These are phyloP conservation scores for Babylonia areolata DNA, from an alignment of 1,140 invertebrate genomes.

Conservation along the genomic window DNA sequence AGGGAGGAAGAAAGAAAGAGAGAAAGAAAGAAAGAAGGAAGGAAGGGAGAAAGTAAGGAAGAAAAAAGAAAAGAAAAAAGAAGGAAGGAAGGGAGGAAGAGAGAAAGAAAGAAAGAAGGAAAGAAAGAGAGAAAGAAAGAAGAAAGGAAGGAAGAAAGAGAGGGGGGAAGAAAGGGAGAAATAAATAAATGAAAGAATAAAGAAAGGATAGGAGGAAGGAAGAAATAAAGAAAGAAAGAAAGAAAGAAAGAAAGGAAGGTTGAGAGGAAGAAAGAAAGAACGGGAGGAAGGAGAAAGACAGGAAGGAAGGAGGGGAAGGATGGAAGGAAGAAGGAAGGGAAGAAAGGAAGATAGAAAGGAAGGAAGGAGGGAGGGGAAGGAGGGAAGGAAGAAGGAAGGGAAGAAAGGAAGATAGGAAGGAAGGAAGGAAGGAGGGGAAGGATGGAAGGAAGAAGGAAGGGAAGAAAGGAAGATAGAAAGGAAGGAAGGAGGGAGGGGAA, in stretches of 20 bases:
- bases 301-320: no score
- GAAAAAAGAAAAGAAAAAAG: background rate
- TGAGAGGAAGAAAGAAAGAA: background rate
- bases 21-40: background rate
- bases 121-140: no score
- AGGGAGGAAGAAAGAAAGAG: background rate
- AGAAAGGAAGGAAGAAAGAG: no score
- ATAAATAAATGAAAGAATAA: background rate
- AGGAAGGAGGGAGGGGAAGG: no score
- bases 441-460: no score
- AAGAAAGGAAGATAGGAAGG: no score
- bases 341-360: no score
- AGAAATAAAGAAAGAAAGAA: background rate
- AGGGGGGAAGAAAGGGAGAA: background rate
- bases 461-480: no score
- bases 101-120: background rate
- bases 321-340: no score
- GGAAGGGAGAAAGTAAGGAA: background rate
- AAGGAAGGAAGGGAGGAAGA: background rate
- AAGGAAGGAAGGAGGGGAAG: no score
- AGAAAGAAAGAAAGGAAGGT: background rate
- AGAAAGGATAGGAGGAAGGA: background rate
- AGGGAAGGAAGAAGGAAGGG: no score
- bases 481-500: no score
- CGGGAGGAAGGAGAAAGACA: background rate